Conservation (phyloP, 1,140 invertebrate genomes). For the Camponotus vicinus region DNA sequence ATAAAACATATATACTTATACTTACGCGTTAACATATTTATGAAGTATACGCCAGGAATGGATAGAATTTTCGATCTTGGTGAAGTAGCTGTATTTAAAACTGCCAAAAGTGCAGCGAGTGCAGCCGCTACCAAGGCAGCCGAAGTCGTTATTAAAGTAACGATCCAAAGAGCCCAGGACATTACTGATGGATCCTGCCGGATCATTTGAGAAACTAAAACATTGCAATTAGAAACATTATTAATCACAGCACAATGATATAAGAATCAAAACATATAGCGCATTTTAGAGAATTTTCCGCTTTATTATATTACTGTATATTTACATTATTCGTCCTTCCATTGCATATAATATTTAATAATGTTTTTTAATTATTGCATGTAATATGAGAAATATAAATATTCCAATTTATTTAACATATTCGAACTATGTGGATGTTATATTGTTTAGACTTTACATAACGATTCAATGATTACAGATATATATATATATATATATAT, state of each 20-base stretch:
- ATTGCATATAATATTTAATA: neutral
- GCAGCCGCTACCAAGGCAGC: conserved; percentile 89
- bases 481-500: neutral
- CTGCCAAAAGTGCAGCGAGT: conserved; percentile 90
- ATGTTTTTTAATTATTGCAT: neutral
- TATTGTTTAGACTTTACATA: neutral
- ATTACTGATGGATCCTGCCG: conserved; percentile 89
- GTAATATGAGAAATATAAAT: neutral
- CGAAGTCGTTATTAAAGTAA: conserved; percentile 89
- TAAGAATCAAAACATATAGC: neutral
- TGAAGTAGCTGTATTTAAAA: conserved; percentile 92
- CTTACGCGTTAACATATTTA: conserved; percentile 92
- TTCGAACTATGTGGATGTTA: neutral
- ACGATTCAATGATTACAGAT: neutral
- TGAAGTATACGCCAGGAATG: conserved; percentile 92
- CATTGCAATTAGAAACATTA: conserved; percentile 43
- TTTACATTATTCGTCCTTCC: too few species aligned
- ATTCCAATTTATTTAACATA: neutral
- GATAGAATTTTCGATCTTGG: conserved; percentile 91
- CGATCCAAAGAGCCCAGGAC: conserved; percentile 91
- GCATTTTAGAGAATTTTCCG: neutral
- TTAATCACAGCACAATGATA: neutral
- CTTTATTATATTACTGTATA: neutral
- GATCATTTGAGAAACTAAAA: conserved; percentile 88
- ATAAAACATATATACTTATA: conserved; percentile 56